Evolutionary conservation across 2,888 invertebrate genomes (phyloP), one percentile per base, ranked within the genome.

Genomic region (Rhagium mordax): DNA sequence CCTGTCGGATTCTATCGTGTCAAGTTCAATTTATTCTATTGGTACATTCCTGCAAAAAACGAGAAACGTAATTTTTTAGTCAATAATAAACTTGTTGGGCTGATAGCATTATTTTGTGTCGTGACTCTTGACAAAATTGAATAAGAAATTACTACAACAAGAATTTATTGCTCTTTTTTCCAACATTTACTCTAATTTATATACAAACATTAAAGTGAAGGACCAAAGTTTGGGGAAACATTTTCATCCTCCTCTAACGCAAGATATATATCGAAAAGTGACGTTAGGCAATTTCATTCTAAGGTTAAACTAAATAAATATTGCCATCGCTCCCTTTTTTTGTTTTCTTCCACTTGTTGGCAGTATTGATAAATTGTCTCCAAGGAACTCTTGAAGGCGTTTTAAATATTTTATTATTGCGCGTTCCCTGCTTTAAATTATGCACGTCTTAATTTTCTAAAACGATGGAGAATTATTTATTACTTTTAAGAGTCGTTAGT

Each of bases 391-490:
- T 71, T 64, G 73, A 75, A 72, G 66, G 70, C 66, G 61, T 71
- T 60, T 71, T 70, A 72, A 78, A 78, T 78, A 78, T 78, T 76
- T 75, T 70, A 75, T 69, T 57, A 69, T 62, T 41, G 72, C 72
- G 53, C 53, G 48, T 62, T 68, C 41, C 57, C 47, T 71, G 33
- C 70, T 71, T 53, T 80, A 67, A 80, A 79, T 80, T 76, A 77
- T 79, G 76, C 77, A 79, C 61, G 73, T 74, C 74, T 78, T 79
- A 80, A 80, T 80, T 78, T 78, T 74, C 71, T 71, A 71, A 76
- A 76, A 77, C 73, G 74, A 67, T 65, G 55, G 5, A 55, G 67
- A 76, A 77, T 70, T 49, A 51, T 71, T 70, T 74, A 66, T 71
- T 71, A 21, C 16, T 29, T 41, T 41, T 67, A 20, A 65, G 41